phyloP scores from a whole-genome alignment of 2,888 invertebrate genomes.

The Allolobophora icterica region DNA sequence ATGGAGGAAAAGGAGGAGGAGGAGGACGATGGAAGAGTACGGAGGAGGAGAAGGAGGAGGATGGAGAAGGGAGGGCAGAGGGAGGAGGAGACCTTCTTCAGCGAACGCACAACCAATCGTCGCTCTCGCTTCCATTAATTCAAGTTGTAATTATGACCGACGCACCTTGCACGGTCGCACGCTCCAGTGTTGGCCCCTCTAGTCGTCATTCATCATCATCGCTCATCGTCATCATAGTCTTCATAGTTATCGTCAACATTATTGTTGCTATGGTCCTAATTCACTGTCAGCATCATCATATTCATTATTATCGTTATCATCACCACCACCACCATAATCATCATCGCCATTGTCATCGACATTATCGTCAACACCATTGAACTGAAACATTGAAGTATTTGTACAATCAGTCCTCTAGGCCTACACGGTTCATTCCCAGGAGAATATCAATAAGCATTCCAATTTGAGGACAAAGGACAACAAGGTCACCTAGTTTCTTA shows the following conservation, averaged over 20 bases:
- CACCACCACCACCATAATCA: conserved; percentile 30
- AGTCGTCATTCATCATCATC: conserved; percentile 8
- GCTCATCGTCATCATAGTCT: neutral
- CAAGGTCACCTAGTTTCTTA: no score
- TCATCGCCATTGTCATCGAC: conserved; percentile 31
- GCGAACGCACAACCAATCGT: neutral
- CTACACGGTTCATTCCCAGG: no score
- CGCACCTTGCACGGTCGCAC: conserved; percentile 19
- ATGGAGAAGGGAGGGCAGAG: neutral
- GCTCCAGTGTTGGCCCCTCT: conserved; percentile 19
- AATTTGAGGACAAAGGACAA: no score
- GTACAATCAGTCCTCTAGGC: no score
- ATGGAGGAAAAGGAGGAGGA: neutral
- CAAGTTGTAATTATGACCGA: conserved; percentile 14
- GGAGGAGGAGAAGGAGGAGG: neutral
- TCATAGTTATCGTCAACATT: conserved; percentile 3
- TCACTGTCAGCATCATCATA: neutral
- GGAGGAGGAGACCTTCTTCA: neutral
- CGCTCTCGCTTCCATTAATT: conserved; percentile 23
- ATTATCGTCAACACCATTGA: conserved; percentile 33
- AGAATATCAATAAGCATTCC: no score
- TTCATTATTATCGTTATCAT: neutral
- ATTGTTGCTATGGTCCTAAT: neutral
- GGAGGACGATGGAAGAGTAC: no score
- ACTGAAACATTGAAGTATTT: no score